These are phyloP conservation scores for Lepilemur septentrionalis DNA, from an alignment of 2,797 vertebrate genomes.

Conservation along the genomic window DNA sequence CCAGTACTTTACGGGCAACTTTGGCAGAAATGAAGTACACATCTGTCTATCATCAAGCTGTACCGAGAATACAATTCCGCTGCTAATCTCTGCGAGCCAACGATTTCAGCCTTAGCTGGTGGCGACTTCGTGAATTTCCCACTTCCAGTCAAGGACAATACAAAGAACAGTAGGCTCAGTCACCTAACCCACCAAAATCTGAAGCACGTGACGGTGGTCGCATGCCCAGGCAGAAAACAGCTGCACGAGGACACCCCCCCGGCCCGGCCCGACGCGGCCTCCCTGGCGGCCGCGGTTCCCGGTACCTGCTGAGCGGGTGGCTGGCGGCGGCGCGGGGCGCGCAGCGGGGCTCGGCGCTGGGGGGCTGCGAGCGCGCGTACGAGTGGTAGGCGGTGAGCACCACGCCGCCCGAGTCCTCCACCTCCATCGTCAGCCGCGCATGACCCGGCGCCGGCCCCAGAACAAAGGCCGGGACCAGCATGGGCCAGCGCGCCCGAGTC, in stretches of 20 bases:
- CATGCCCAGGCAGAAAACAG: neutral
- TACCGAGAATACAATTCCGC: neutral
- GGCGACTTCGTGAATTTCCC: neutral
- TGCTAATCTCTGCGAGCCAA: slow-evolving; percentile 48
- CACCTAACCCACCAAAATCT: neutral
- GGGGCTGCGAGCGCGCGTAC: slow-evolving; percentile 84
- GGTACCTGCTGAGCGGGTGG: slow-evolving; percentile 85
- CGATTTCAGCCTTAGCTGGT: neutral
- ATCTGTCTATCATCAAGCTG: neutral
- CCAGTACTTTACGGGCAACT: neutral
- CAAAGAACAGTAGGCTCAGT: neutral
- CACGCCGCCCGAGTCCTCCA: slow-evolving; percentile 90
- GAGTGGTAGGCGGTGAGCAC: slow-evolving; percentile 92
- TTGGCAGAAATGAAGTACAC: slow-evolving; percentile 31
- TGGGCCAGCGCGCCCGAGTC: neutral
- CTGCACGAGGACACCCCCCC: neutral
- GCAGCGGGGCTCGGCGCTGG: slow-evolving; percentile 83
- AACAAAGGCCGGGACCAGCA: slow-evolving; percentile 51
- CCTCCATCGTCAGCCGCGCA: slow-evolving; percentile 86
- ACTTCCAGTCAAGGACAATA: neutral
- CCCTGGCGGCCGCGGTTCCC: neutral
- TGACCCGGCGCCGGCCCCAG: slow-evolving; percentile 53
- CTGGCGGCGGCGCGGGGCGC: slow-evolving; percentile 80
- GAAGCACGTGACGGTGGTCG: rapidly evolving
- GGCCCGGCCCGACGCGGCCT: neutral